A percentile compares a stretch with the other conserved stretches of the same genome.
These are phyloP conservation scores for Loxodonta africana DNA, from an alignment of 2,113 vertebrate genomes.

Conservation along the genomic window DNA sequence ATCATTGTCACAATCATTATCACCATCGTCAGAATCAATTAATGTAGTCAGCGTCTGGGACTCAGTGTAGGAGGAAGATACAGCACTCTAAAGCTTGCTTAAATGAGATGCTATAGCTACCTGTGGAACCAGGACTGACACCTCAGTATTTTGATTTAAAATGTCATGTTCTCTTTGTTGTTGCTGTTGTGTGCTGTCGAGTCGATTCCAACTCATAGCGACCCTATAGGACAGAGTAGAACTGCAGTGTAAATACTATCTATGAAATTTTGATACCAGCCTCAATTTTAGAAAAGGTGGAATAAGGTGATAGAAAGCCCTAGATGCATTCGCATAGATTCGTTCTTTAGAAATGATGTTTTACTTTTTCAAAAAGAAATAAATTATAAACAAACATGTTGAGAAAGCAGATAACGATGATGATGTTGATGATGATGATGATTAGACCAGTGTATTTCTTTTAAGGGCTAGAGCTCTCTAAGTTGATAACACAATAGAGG, in stretches of 20 bases:
- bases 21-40: background rate
- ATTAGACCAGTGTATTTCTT: background rate
- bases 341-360: background rate
- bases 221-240: no score
- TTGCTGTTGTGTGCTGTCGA: background rate
- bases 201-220: no score
- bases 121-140: background rate
- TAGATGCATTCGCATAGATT: background rate
- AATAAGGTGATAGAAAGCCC: background rate
- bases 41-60: background rate
- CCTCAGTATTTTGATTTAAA: background rate
- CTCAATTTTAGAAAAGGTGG: background rate
- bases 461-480: background rate
- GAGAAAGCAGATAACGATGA: background rate
- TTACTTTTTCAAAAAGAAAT: slow-evolving; percentile 21
- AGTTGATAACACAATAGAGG: background rate
- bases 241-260: background rate
- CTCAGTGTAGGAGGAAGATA: background rate
- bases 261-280: background rate
- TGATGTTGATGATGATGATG: background rate
- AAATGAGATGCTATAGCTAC: background rate
- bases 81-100: background rate
- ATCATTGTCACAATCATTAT: background rate
- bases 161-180: background rate
- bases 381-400: background rate